These are phyloP conservation scores for Rhadinocentrus ornatus DNA, from an alignment of 2,797 vertebrate genomes.

Conservation along the genomic window DNA sequence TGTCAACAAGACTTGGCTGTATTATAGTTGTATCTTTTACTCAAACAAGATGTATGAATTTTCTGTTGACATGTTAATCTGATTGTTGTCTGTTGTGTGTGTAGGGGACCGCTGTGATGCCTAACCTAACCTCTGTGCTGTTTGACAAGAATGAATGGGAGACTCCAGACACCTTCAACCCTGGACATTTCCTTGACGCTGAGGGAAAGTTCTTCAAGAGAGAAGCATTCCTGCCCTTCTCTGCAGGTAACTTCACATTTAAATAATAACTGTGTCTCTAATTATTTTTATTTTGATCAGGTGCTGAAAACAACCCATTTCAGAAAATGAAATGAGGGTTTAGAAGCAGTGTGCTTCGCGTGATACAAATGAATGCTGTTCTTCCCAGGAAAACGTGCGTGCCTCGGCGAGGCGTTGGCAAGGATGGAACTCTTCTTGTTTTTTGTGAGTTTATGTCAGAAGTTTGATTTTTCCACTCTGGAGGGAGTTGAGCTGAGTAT, in stretches of 20 bases:
- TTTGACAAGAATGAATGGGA: constrained; percentile 88
- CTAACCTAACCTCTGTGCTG: constrained; percentile 86
- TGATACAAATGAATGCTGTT: background rate
- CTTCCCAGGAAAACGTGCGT: constrained; percentile 84
- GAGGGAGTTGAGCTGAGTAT: constrained; percentile 61
- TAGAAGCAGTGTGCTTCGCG: background rate
- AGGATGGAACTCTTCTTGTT: constrained; percentile 85
- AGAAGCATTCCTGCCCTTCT: constrained; percentile 88
- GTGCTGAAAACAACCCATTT: background rate
- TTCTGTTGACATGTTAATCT: background rate
- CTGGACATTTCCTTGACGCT: constrained; percentile 86
- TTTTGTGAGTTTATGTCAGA: constrained; percentile 83
- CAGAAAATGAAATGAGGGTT: background rate
- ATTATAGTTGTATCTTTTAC: background rate
- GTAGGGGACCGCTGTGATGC: constrained; percentile 80
- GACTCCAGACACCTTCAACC: constrained; percentile 87
- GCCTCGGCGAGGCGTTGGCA: constrained; percentile 86
- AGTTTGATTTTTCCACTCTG: constrained; percentile 82
- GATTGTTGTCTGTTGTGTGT: background rate
- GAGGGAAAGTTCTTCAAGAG: constrained; percentile 84
- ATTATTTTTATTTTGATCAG: background rate
- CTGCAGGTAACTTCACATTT: constrained; percentile 79
- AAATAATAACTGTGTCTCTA: background rate
- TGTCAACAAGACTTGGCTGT: too few relatives aligned
- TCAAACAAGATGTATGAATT: background rate